Conservation (phyloP, 2,113 vertebrate genomes). For the Ptilonorhynchus violaceus region DNA sequence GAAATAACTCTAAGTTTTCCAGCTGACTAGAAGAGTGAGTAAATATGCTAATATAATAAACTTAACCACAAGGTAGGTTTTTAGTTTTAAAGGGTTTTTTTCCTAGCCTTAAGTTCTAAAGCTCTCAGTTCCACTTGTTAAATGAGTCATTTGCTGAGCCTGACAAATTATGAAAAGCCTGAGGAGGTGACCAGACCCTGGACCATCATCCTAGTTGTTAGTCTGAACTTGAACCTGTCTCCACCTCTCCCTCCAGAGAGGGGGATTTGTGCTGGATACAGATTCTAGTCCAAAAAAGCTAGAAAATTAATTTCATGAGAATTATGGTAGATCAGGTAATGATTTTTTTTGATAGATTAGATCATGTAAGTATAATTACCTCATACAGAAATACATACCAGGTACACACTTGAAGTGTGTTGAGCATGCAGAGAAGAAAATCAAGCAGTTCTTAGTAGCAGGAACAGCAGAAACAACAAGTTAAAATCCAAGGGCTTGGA, state of each 20-base stretch:
- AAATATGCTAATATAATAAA: not conserved
- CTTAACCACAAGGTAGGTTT: not conserved
- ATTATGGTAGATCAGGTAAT: not conserved
- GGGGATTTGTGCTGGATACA: not conserved
- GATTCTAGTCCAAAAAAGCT: not conserved
- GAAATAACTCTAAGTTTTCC: not conserved
- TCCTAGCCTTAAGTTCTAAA: not conserved
- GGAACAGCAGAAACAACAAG: not conserved
- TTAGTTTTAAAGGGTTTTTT: not conserved
- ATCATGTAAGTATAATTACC: not conserved
- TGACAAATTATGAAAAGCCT: not conserved
- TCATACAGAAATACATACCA: not conserved
- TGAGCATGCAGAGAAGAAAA: not conserved
- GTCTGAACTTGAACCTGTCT: not conserved
- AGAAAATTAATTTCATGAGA: not conserved
- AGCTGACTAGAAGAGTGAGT: not conserved
- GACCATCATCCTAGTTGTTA: not conserved
- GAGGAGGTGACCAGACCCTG: not conserved
- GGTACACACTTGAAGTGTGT: not conserved
- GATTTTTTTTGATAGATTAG: not conserved
- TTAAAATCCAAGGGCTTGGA: not conserved
- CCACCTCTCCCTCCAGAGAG: not conserved
- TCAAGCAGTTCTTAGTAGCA: not conserved
- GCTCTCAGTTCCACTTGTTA: not conserved
- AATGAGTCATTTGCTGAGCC: not conserved